Base-by-base conservation (phyloP, 2,797 vertebrate genomes). In the Mus spretus region DNA sequence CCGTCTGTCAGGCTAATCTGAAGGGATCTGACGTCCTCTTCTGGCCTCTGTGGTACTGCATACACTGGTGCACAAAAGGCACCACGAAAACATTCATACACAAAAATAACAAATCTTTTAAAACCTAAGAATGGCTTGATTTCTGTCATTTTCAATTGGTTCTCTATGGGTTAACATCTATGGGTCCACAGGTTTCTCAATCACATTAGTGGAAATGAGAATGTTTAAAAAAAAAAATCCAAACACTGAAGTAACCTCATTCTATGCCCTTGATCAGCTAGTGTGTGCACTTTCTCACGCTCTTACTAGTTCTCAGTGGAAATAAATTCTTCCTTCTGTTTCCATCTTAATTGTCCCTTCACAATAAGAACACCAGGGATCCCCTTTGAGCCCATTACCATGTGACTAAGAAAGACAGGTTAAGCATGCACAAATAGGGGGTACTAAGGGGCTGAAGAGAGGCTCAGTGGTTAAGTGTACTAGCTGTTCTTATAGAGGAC, bases 401-500 rank as follows among this genome's bases (percentile, higher is more conserved):
- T 72, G 14, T 59, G 90, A 81, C 92, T 82, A 15, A 92, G 75
- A 3, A 0, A 3, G 0, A 50, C 74, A 59, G 50, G 31, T 22
- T 50, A 78, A 44, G 72, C 65, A 91, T 70, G 82, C 44, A 91
- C 14, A 96, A 91, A 82, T 61, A 85, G 88, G 81, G 74, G n/a
- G 24, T 17, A 19, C 28, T 37, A 67, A 67, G 91, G 44, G 40
- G 4, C 31, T 55, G 34, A 67, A 72, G 50, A 85, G 47, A 53
- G 65, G 65, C 63, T 70, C 65, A 86, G 47, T 28, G 13, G 67
- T 37, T 87, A 87, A 55, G 84, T 3, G 2, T 31, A 67, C 47
- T 70, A 55, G 61, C 9, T 84, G n/a, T 44, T 84, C 63, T 86
- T 70, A 50, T 7, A 55, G 65, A 53, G 7, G 31, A 70, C 47